These are phyloP conservation scores for Glaucopsyche alexis DNA, from an alignment of 2,888 invertebrate genomes.

Conservation along the genomic window DNA sequence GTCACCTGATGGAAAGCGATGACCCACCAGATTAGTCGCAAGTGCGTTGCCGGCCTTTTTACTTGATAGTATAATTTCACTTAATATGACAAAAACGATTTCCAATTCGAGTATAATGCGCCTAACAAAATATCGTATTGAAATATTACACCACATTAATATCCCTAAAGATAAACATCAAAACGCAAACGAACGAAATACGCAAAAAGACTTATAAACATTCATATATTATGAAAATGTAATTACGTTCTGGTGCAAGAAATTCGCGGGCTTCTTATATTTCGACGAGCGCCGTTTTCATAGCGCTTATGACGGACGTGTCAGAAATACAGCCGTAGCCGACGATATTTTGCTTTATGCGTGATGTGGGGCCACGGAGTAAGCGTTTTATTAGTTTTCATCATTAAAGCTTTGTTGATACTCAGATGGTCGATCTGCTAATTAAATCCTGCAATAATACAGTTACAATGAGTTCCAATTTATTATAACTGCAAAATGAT, in stretches of 20 bases:
- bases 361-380: conserved; percentile 30
- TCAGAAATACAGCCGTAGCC: conserved; percentile 32
- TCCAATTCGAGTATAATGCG: too few species aligned
- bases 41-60: too few species aligned
- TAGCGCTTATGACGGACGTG: conserved; percentile 31
- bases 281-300: conserved; percentile 24
- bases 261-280: conserved; percentile 29
- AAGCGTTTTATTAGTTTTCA: conserved; percentile 28
- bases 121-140: not conserved
- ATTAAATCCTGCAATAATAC: too few species aligned
- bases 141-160: not conserved
- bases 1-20: too few species aligned
- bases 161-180: not conserved
- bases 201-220: not conserved
- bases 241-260: conserved; percentile 14
- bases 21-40: too few species aligned
- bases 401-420: not conserved
- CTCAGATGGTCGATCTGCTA: too few species aligned
- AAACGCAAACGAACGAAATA: not conserved
- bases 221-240: conserved; percentile 22
- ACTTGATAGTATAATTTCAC: too few species aligned
- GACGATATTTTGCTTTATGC: conserved; percentile 32
- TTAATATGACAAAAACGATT: too few species aligned
- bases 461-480: too few species aligned
- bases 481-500: too few species aligned